Evolutionary conservation across 2,797 vertebrate genomes (phyloP), one percentile per base, ranked within the genome.

Genomic region (Steatocranus sp.): DNA sequence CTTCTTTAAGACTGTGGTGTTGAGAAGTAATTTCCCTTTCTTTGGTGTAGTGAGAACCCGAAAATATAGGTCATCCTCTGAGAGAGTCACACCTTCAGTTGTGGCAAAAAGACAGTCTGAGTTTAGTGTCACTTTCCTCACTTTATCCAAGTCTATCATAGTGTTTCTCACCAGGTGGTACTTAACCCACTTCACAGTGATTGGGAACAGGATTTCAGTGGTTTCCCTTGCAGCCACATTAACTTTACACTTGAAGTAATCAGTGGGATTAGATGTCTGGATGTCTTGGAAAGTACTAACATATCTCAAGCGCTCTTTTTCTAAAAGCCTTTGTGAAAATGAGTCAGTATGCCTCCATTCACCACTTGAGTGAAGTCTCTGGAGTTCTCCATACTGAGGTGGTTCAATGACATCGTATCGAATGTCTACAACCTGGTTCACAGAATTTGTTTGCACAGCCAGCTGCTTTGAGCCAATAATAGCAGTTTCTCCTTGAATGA

Each of bases 201-300:
- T 92, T 4, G 94, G 91, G 91, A 99, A 97, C 1, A 93, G 10
- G 2, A 97, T 79, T 87, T 97, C 97, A 74, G 97, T 93, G 27
- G 93, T 95, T 41, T 93, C 91, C 89, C 91, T 96, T 25, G 95
- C 93, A 76, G 95, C 97, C 77, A 98, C 51, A 11, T 50, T 96
- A 82, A 98, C 95, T 95, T 95, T 97, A 93, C 97, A 98, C 88
- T 96, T 97, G 86, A 99, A 98, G 12, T 95, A 91, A 89, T 98
- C 98, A 0, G 86, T 95, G 54, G 94, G 34, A 15, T 97, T 97
- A 78, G 93, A 89, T 11, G 91, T 93, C 88, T 98, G 97, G 80
- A 96, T 90, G 50, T 96, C 95, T 90, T 91, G 95, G 86, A 94
- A 98, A 51, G 96, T 97, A 91, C 94, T 97, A 8, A 92, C 86